A percentile compares a stretch with the other conserved stretches of the same genome.
Evolutionary conservation across 2,113 vertebrate genomes (phyloP).

Genomic region (Riparia riparia): DNA sequence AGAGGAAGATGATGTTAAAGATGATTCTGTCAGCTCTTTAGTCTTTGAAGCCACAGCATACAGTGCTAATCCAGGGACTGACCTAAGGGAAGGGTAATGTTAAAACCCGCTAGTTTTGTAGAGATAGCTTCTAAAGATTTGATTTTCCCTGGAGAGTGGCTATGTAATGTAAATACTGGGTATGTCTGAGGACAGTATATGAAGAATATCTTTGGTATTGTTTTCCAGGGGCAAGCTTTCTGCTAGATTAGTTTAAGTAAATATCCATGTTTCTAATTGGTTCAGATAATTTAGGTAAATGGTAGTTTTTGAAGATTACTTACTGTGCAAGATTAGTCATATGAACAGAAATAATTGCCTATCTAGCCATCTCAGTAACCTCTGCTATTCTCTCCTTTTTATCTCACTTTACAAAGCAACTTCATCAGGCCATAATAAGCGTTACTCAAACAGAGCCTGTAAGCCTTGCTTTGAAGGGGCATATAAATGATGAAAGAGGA

Average conservation of each 20-base stretch:
- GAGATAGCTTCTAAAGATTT: not conserved
- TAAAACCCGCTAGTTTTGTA: not conserved
- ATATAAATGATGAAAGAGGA: slow-evolving; percentile 20
- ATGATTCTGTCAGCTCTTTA: not conserved
- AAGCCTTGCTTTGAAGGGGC: not conserved
- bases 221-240: not conserved
- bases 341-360: slow-evolving; percentile 31
- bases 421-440: slow-evolving; percentile 17
- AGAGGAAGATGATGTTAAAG: not conserved
- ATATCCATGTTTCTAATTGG: slow-evolving; percentile 2
- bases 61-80: not conserved
- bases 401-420: slow-evolving; percentile 28
- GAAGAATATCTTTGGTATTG: not conserved
- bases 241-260: not conserved
- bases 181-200: not conserved
- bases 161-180: not conserved
- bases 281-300: slow-evolving; percentile 26
- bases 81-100: not conserved
- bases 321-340: not conserved
- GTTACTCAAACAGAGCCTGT: not conserved
- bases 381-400: slow-evolving; percentile 12
- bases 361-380: not conserved
- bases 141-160: not conserved
- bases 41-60: not conserved
- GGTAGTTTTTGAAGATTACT: not conserved